Conservation (phyloP, 35 echinoderm and acorn worm genomes). For the Eucidaris tribuloides region DNA sequence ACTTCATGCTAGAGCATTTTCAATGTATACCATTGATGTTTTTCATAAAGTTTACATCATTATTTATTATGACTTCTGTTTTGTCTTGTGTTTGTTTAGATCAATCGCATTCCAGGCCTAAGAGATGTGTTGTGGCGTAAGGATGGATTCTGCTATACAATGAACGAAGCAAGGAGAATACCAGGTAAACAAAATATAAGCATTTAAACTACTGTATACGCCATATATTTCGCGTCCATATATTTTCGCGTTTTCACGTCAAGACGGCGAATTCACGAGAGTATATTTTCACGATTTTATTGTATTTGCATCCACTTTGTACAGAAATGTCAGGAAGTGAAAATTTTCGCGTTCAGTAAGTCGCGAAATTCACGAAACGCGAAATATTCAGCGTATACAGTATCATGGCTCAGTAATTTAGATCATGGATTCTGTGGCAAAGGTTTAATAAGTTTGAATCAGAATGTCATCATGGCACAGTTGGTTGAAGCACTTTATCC, state of each 20-base stretch:
- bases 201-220: background rate
- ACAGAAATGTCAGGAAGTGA: too few species aligned
- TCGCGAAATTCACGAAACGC: too few species aligned
- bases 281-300: background rate
- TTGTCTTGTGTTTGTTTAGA: constrained; percentile 22
- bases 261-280: too few species aligned
- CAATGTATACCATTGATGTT: background rate
- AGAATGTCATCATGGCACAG: too few species aligned
- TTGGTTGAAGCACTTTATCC: background rate
- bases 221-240: too few species aligned
- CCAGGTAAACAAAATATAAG: constrained; percentile 47
- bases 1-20: background rate
- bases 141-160: constrained; percentile 87
- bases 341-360: too few species aligned
- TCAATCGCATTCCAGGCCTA: constrained; percentile 87
- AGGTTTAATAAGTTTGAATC: too few species aligned
- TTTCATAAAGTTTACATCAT: background rate
- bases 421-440: background rate
- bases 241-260: background rate
- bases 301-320: background rate
- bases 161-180: constrained; percentile 79
- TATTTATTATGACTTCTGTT: background rate
- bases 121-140: constrained; percentile 88
- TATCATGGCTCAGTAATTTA: background rate
- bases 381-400: background rate